Evolutionary conservation across 2,888 invertebrate species (phyloP).

Genomic region (Diloba caeruleocephala): DNA sequence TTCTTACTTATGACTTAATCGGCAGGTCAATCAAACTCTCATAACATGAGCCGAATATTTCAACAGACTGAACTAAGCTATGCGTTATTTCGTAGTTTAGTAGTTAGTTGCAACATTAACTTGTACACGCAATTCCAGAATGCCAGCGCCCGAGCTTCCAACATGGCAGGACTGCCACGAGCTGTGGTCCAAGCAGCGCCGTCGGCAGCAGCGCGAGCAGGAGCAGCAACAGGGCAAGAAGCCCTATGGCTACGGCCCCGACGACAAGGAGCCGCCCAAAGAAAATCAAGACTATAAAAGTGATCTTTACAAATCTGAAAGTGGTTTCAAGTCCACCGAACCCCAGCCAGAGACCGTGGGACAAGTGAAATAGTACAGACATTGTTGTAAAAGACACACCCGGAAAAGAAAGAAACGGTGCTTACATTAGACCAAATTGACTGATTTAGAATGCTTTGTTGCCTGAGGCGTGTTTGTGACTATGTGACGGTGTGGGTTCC

Average conservation of each 20-base stretch:
- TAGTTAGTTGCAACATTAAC: conserved; percentile 20
- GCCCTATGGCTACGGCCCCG: conserved; percentile 60
- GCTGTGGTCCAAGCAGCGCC: conserved; percentile 99
- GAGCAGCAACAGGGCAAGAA: conserved; percentile 86
- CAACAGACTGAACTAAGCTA: conserved; percentile 14
- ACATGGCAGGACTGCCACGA: conserved; percentile 99
- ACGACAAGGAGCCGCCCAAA: conserved; percentile 48
- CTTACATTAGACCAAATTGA: conserved; percentile 61
- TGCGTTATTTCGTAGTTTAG: conserved; percentile 4
- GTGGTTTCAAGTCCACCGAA: conserved; percentile 70
- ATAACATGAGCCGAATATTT: background rate
- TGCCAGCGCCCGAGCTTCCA: conserved; percentile 95
- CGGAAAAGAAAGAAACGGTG: conserved; percentile 65
- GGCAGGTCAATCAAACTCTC: too few species aligned
- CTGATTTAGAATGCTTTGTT: conserved; percentile 51
- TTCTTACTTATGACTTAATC: too few species aligned
- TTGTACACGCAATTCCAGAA: conserved; percentile 84
- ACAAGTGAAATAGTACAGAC: conserved; percentile 82
- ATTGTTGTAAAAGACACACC: conserved; percentile 55
- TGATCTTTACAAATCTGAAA: conserved; percentile 70
- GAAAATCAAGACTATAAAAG: conserved; percentile 66
- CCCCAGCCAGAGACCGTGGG: conserved; percentile 71
- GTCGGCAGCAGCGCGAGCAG: conserved; percentile 94
- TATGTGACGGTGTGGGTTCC: conserved; percentile 47
- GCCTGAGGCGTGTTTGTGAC: conserved; percentile 35